phyloP scores from a whole-genome alignment of 1,140 invertebrate species.

The Teleopsis dalmanni region DNA sequence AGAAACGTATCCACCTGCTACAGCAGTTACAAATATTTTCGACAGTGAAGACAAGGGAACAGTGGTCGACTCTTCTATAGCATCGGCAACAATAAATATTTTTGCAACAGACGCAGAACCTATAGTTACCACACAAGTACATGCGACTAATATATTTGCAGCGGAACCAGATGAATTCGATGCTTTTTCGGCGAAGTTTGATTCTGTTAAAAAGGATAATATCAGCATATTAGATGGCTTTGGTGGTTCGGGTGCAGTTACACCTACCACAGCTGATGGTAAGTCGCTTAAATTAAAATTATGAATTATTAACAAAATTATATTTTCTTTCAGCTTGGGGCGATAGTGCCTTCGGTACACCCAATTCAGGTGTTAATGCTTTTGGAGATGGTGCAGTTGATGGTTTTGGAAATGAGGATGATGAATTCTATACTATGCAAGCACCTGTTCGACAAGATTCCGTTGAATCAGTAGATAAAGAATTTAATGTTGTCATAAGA shows the following conservation, averaged over 20 bases:
- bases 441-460: constrained; percentile 66
- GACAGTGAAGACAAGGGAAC: constrained; percentile 25
- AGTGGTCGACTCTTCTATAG: constrained; percentile 3
- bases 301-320: background rate
- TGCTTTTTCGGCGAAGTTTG: constrained; percentile 80
- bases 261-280: constrained; percentile 40
- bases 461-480: constrained; percentile 60
- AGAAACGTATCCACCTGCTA: constrained; percentile 24
- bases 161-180: constrained; percentile 60
- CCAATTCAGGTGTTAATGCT: constrained; percentile 42
- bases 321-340: constrained; percentile 32
- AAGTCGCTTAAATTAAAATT: no score
- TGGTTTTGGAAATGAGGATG: constrained; percentile 67
- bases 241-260: constrained; percentile 35
- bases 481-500: constrained; percentile 45
- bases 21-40: constrained; percentile 40
- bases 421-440: constrained; percentile 73
- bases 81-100: constrained; percentile 11
- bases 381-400: constrained; percentile 46
- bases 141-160: constrained; percentile 39
- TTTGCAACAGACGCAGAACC: constrained; percentile 12
- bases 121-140: constrained; percentile 10
- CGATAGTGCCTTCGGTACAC: constrained; percentile 35
- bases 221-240: constrained; percentile 48
- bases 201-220: constrained; percentile 55